phyloP scores from a whole-genome alignment of 2,797 vertebrate genomes.

The Propithecus perrieri region DNA sequence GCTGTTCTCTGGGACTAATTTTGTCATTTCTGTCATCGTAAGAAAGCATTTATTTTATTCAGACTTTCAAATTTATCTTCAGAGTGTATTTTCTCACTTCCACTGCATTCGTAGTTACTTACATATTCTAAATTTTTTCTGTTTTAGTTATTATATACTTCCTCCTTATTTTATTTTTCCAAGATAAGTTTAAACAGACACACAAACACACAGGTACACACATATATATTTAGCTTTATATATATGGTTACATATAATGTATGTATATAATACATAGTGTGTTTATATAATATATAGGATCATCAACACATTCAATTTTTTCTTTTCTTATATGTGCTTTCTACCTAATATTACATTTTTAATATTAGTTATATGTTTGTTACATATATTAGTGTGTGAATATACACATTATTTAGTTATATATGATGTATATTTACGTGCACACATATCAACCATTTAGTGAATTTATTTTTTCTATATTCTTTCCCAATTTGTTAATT shows the following conservation, averaged over 20 bases:
- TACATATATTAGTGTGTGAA: neutral
- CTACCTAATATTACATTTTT: neutral
- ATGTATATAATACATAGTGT: neutral
- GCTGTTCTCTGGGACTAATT: neutral
- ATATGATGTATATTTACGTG: neutral
- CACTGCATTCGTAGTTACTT: neutral
- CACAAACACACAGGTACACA: neutral
- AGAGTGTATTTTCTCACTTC: conserved; percentile 46
- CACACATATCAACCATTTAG: neutral
- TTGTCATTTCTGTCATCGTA: conserved; percentile 37
- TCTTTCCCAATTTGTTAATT: neutral
- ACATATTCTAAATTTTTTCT: neutral
- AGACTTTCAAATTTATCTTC: conserved; percentile 26
- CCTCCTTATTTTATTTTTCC: conserved; percentile 44
- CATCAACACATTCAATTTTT: neutral
- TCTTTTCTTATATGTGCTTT: neutral
- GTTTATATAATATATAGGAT: neutral
- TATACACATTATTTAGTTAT: neutral
- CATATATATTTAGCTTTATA: neutral
- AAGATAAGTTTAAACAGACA: neutral
- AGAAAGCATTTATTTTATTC: conserved; percentile 42
- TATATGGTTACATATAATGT: neutral
- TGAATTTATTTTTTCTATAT: neutral
- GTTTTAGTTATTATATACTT: neutral
- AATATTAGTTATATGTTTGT: neutral